phyloP scores from a whole-genome alignment of 2,888 invertebrate genomes.

The Schizaphis graminum region DNA sequence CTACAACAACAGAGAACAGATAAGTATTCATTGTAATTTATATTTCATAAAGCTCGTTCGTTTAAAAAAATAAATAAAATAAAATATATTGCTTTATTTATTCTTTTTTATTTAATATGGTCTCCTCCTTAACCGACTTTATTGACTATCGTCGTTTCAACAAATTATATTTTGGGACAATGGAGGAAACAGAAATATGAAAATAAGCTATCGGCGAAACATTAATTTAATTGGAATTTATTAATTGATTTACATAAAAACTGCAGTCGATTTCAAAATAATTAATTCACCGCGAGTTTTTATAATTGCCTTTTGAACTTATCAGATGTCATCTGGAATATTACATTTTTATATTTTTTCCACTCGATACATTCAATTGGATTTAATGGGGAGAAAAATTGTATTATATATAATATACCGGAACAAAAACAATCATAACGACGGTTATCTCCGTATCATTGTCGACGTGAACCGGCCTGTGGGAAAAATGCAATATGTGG shows the following conservation, averaged over 20 bases:
- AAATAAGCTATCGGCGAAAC: background rate
- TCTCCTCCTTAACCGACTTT: background rate
- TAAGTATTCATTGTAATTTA: background rate
- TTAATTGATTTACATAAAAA: constrained; percentile 31
- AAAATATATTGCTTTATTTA: background rate
- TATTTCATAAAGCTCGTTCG: background rate
- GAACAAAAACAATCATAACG: background rate
- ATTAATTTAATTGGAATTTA: constrained; percentile 33
- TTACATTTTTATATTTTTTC: background rate
- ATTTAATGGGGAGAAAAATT: background rate
- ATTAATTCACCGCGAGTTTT: constrained; percentile 24
- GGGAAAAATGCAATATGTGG: background rate
- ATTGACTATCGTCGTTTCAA: background rate
- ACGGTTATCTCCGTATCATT: background rate
- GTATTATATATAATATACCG: background rate
- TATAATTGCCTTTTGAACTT: constrained; percentile 34
- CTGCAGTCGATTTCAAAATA: background rate
- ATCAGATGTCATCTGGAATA: background rate
- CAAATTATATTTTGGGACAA: background rate
- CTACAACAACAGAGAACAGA: background rate
- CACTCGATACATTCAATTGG: background rate
- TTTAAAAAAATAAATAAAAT: background rate
- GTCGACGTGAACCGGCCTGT: background rate
- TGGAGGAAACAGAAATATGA: background rate
- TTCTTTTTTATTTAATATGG: background rate